Evolutionary conservation across 2,797 vertebrate species (phyloP).

Genomic region (Microtus obscurus): DNA sequence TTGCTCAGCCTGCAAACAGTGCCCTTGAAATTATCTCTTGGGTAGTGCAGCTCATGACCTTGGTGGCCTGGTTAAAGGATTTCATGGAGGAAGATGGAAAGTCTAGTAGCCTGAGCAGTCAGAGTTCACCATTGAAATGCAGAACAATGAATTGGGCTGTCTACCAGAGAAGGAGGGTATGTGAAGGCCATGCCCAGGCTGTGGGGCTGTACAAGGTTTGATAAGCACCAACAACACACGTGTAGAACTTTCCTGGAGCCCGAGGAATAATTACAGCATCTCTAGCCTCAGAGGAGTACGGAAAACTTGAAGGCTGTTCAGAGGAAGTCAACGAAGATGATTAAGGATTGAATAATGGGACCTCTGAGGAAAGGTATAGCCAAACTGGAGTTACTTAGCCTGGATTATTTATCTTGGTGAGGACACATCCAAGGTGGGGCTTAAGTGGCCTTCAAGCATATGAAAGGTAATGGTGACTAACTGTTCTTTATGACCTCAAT

Average conservation of each 20-base stretch:
- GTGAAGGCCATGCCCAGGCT: background rate
- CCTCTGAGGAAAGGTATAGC: slow-evolving; percentile 80
- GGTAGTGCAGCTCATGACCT: background rate
- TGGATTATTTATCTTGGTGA: slow-evolving; percentile 80
- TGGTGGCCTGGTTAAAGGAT: background rate
- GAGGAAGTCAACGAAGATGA: slow-evolving; percentile 79
- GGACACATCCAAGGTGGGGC: slow-evolving; percentile 75
- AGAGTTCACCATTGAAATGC: background rate
- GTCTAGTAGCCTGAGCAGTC: background rate
- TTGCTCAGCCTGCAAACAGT: background rate
- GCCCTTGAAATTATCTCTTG: background rate
- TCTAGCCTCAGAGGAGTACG: slow-evolving; percentile 65
- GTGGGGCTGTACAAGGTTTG: background rate
- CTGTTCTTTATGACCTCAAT: slow-evolving; percentile 67
- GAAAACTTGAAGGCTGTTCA: slow-evolving; percentile 75
- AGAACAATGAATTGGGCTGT: background rate
- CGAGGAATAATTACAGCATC: slow-evolving; percentile 58
- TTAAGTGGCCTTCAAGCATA: slow-evolving; percentile 73
- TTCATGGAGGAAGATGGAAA: background rate
- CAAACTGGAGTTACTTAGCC: slow-evolving; percentile 77
- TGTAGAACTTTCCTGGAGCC: background rate
- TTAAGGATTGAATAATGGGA: slow-evolving; percentile 81
- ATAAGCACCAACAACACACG: background rate
- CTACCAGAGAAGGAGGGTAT: background rate
- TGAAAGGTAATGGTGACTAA: slow-evolving; percentile 71